Evolutionary conservation across 2,113 vertebrate genomes (phyloP), one percentile per base, ranked within the genome.

Genomic region (Sterna hirundo): DNA sequence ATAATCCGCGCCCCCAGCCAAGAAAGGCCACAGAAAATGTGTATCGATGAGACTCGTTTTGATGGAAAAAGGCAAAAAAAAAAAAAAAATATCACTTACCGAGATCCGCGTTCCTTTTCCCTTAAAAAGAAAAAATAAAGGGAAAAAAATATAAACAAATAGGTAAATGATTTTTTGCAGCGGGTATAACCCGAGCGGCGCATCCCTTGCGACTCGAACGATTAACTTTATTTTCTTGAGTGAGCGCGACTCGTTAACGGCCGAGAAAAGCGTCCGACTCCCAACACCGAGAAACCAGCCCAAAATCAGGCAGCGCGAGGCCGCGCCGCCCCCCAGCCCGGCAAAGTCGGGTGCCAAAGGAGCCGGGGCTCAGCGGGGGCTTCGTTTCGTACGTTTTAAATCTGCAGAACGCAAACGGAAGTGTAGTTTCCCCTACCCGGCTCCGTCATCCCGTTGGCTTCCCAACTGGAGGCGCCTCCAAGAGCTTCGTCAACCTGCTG

Each of bases 401-500:
- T 20, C 46, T 10, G 9, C 20, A 47, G 19, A 47, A 47, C 20
- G 20, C 20, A 47, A 47, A 47, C 10, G 23, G 22, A 8, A 74
- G 26, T 1, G 3, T 0, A 11, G 30, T 65, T 26, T 21, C 26
- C 4, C 10, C 1, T 47, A 90, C 88, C 88, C 4, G 88, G 12
- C 40, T 69, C 88, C 88, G 15, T 77, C 64, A 18, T 18, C 40
- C 1, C 29, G 2, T 54, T 10, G 5, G 3, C 55, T 47, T n/a
- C 64, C 29, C 1, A 2, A 12, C 6, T 0, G 25, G 38, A 54
- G n/a, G 6, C 19, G 2, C 62, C 29, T 61, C 29, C 47, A 1
- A 4, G 40, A 16, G 57, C 66, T 47, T 5, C 3, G 22, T 9
- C n/a, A 2, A 6, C 38, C 79, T 83, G 47, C 3, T 1, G 54